Evolutionary conservation across 2,888 invertebrate species (phyloP).

Genomic region (Cerceris ruficornis): DNA sequence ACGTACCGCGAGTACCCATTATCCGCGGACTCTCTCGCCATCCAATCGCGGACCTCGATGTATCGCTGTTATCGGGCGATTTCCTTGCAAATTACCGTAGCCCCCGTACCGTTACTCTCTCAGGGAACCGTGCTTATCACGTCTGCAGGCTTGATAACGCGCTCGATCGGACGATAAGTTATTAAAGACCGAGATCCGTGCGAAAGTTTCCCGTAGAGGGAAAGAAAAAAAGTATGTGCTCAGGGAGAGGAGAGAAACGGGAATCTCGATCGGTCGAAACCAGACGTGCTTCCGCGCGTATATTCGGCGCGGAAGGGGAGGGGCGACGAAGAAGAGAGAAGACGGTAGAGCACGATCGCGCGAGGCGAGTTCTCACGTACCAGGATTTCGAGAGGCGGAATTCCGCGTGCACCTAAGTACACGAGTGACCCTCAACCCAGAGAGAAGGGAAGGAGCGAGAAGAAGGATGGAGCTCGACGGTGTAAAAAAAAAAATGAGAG

Average conservation of each 20-base stretch:
- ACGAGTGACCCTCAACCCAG: constrained; percentile 59
- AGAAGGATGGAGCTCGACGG: constrained; percentile 47
- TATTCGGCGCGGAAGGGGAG: constrained; percentile 9
- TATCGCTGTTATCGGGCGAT: constrained; percentile 47
- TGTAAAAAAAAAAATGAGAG: constrained; percentile 43
- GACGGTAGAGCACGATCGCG: constrained; percentile 38
- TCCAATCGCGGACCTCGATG: constrained; percentile 47
- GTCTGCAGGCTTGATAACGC: constrained; percentile 21
- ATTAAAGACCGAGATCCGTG: neutral
- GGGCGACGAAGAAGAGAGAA: constrained; percentile 29
- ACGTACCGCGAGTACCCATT: constrained; percentile 24
- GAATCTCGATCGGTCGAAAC: constrained; percentile 30
- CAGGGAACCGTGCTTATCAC: constrained; percentile 12
- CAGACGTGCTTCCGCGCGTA: neutral
- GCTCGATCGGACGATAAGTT: constrained; percentile 10
- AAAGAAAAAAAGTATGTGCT: neutral
- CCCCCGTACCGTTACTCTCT: constrained; percentile 45
- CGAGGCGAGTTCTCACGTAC: constrained; percentile 67
- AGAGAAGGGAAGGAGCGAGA: constrained; percentile 19
- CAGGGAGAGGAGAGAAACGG: neutral
- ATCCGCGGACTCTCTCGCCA: constrained; percentile 24
- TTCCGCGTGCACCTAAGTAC: constrained; percentile 71
- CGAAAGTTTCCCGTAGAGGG: neutral
- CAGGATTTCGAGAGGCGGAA: constrained; percentile 71
- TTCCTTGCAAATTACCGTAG: constrained; percentile 49